phyloP scores from a whole-genome alignment of 1,140 invertebrate genomes.

The Elymnias hypermnestra region DNA sequence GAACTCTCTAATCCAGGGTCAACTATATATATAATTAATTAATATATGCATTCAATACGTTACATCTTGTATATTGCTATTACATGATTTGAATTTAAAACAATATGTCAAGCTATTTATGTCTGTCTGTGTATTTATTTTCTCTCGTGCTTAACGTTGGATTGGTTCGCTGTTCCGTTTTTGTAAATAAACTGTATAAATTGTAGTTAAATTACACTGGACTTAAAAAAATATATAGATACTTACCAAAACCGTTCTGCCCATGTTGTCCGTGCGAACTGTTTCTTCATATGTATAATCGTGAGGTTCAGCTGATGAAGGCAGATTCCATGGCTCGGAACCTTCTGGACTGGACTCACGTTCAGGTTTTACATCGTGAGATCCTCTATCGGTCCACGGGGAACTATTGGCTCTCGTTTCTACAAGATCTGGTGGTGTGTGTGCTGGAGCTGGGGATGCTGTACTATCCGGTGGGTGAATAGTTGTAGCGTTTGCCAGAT shows the following conservation, averaged over 20 bases:
- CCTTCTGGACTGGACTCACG: constrained; percentile 49
- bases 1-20: too few species aligned
- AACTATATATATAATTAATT: too few species aligned
- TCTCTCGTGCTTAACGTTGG: too few species aligned
- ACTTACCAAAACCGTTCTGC: constrained; percentile 66
- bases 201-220: too few species aligned
- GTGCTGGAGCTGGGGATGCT: constrained; percentile 32
- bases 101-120: too few species aligned
- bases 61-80: too few species aligned
- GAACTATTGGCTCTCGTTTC: constrained; percentile 47
- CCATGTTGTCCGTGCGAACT: constrained; percentile 54
- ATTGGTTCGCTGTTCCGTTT: too few species aligned
- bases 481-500: constrained; percentile 44
- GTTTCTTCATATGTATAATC: constrained; percentile 67
- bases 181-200: too few species aligned
- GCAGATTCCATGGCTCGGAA: constrained; percentile 52
- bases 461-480: constrained; percentile 48
- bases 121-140: too few species aligned
- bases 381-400: constrained; percentile 46
- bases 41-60: too few species aligned
- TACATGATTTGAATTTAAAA: too few species aligned
- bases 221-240: too few species aligned
- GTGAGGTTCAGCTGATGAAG: constrained; percentile 36
- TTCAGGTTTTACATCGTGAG: constrained; percentile 49
- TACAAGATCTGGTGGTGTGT: constrained; percentile 47